Percentiles rank a stretch among this genome's conserved stretches.
phyloP scores from a whole-genome alignment of 1,140 invertebrate species.

The Helicorthomorpha holstii region DNA sequence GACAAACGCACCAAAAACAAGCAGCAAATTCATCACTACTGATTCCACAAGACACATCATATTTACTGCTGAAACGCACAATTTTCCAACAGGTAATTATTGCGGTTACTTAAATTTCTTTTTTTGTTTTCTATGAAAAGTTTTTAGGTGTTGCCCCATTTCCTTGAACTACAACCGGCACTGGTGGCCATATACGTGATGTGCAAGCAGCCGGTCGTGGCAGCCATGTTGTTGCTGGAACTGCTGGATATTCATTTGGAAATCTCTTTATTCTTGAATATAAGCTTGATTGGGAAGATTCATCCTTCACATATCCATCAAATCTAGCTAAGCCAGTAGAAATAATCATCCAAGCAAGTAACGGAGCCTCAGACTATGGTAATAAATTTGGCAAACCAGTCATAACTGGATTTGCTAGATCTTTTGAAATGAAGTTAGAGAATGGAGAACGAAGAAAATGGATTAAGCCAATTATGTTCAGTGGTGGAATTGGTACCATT shows the following conservation, averaged over 20 bases:
- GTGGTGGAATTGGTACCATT: constrained; percentile 82
- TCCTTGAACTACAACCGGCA: constrained; percentile 91
- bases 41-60: constrained; percentile 67
- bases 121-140: too few species aligned
- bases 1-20: constrained; percentile 36
- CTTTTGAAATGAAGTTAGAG: constrained; percentile 58
- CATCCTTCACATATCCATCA: constrained; percentile 50
- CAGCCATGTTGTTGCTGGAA: constrained; percentile 82
- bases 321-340: constrained; percentile 81
- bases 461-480: constrained; percentile 98
- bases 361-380: constrained; percentile 96
- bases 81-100: constrained; percentile 75
- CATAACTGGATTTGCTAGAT: constrained; percentile 73
- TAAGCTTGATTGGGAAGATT: constrained; percentile 70
- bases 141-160: constrained; percentile 32
- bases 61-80: constrained; percentile 97
- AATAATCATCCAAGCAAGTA: constrained; percentile 84
- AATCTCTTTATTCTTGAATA: constrained; percentile 80
- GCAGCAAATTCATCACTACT: constrained; percentile 43
- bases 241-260: constrained; percentile 90
- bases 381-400: constrained; percentile 98
- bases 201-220: constrained; percentile 87
- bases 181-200: constrained; percentile 84
- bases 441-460: constrained; percentile 63
- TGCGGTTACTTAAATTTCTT: background rate